Base-by-base conservation (phyloP, 2,113 vertebrate species). In the Eira barbara region DNA sequence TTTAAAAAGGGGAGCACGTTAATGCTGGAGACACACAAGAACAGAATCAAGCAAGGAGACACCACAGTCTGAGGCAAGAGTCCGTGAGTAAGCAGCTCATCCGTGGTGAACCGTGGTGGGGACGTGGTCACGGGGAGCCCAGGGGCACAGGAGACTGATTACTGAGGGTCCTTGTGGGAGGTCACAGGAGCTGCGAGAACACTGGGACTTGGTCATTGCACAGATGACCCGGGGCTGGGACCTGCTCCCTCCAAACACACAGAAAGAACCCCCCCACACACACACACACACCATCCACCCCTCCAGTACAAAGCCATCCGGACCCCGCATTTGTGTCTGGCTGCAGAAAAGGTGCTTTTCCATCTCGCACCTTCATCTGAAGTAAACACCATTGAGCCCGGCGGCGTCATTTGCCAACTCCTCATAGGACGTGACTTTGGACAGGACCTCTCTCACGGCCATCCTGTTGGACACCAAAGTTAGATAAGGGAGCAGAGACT, bases 1-100 rank as follows among this genome's bases (percentile, higher is more conserved):
- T 98, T 97, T 93, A 98, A 97, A 98, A 98, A 98, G 98, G 97
- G 97, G 98, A 97, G 96, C 94, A 94, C 95, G 71, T 97, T 73
- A 96, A 84, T 95, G 95, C 96, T 91, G 13, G 88, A 98, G 96
- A 97, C 96, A 94, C 97, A 96, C 91, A 73, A 49, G 88, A 47
- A 59, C 93, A 96, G 87, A 81, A 47, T 2, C 34, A 4, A 89
- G 82, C 27, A 74, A 95, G 97, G 95, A 96, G 95, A 57, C 80
- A 47, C 67, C 27, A 57, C 94, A 87, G 96, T 95, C 95, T 88
- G 94, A 95, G 71, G 94, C 45, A 25, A 59, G 61, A 89, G 67
- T 29, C n/a, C 0, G 67, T 73, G 90, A 95, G 90, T 82, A 73
- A 45, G 63, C 31, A n/a, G 45, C 36, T 85, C 34, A 11, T 81